A percentile compares a stretch with the other conserved stretches of the same genome.
These are phyloP conservation scores for Lipotes vexillifer DNA, from an alignment of 2,113 vertebrate genomes.

Conservation along the genomic window DNA sequence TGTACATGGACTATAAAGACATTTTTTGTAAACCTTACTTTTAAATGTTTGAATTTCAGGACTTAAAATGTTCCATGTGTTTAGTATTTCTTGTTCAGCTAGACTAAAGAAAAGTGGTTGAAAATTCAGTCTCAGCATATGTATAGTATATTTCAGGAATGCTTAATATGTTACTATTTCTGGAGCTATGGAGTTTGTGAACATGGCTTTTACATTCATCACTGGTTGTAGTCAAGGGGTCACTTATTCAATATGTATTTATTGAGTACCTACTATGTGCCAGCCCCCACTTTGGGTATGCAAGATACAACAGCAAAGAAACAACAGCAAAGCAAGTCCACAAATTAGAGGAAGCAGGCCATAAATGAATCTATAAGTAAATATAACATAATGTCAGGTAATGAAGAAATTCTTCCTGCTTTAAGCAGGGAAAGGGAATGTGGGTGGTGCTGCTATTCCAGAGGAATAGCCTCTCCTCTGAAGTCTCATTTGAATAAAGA, in stretches of 20 bases:
- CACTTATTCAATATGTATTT: background rate
- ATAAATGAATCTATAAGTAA: background rate
- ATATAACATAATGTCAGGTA: background rate
- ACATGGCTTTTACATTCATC: background rate
- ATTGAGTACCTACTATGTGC: background rate
- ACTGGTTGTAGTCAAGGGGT: background rate
- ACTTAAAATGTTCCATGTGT: slow-evolving; percentile 70
- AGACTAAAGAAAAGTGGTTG: slow-evolving; percentile 41
- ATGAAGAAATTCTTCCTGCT: slow-evolving; percentile 21
- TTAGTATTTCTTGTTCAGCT: slow-evolving; percentile 55
- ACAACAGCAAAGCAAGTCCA: background rate
- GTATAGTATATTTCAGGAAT: slow-evolving; percentile 47
- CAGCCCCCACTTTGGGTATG: background rate
- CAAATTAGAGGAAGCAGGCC: background rate
- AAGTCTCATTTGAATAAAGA: slow-evolving; percentile 9
- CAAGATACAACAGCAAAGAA: background rate
- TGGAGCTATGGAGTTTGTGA: slow-evolving; percentile 22
- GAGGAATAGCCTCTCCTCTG: background rate
- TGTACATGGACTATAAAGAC: slow-evolving; percentile 65
- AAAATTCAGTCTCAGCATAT: slow-evolving; percentile 40
- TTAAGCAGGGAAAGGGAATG: background rate
- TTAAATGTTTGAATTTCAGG: slow-evolving; percentile 62
- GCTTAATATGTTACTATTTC: slow-evolving; percentile 31
- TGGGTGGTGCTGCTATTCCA: background rate
- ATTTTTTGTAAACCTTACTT: slow-evolving; percentile 63